A percentile compares a stretch with the other conserved stretches of the same genome.
These are phyloP conservation scores for Sebastes schlegelii DNA, from an alignment of 2,113 vertebrate species.

Conservation along the genomic window DNA sequence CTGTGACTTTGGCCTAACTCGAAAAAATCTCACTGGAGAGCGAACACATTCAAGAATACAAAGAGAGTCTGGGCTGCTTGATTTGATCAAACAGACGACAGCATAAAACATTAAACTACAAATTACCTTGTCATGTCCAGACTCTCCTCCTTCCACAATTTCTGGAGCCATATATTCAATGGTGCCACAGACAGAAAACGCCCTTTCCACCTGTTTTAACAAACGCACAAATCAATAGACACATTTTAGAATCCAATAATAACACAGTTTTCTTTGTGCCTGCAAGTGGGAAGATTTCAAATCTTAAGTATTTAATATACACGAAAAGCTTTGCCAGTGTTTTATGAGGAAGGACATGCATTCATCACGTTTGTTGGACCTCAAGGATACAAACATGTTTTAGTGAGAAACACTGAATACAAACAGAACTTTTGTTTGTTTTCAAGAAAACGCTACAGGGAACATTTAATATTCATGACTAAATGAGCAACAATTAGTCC, in stretches of 20 bases:
- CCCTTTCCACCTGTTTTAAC: constrained; percentile 87
- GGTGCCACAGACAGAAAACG: constrained; percentile 97
- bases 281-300: neutral
- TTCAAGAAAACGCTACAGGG: too few species aligned
- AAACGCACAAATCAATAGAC: neutral
- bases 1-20: constrained; percentile 23
- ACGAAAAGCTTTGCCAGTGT: neutral
- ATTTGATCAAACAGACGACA: constrained; percentile 5
- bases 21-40: constrained; percentile 18
- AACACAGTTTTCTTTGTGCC: neutral
- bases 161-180: constrained; percentile 99
- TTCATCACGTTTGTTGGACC: neutral
- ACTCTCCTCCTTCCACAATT: constrained; percentile 94
- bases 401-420: neutral
- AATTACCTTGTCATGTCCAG: constrained; percentile 95
- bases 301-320: neutral
- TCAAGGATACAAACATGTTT: neutral
- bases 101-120: constrained; percentile 8
- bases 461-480: too few species aligned
- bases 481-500: too few species aligned
- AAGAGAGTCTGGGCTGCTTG: neutral
- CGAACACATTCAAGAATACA: neutral
- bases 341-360: neutral
- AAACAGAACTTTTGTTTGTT: too few species aligned
- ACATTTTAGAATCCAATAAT: neutral